Evolutionary conservation across 2,797 vertebrate species (phyloP).

Genomic region (Sebastes nivosus): DNA sequence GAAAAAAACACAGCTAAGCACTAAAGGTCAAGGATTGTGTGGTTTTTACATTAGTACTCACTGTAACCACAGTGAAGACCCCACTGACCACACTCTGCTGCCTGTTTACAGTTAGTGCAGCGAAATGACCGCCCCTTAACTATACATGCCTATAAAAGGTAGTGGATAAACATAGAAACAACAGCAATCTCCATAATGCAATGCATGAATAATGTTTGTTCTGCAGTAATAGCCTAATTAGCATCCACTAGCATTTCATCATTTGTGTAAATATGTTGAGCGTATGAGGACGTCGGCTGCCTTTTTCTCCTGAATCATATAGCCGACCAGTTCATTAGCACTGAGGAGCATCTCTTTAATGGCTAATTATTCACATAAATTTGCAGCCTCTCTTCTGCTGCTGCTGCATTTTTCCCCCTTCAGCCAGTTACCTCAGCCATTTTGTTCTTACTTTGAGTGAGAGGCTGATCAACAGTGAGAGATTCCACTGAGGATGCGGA

Average conservation of each 20-base stretch:
- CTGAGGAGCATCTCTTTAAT: conserved; percentile 14
- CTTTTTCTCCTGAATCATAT: conserved; percentile 4
- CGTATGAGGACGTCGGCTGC: not conserved
- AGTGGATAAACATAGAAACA: not conserved
- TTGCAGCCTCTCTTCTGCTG: conserved; percentile 22
- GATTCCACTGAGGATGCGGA: conserved; percentile 71
- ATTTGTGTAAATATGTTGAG: conserved; percentile 22
- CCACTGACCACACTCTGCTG: conserved; percentile 11
- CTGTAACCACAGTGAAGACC: conserved; percentile 11
- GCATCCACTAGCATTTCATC: conserved; percentile 22
- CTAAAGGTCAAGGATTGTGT: conserved; percentile 53
- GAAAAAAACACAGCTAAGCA: not conserved
- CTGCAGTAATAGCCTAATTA: conserved; percentile 27
- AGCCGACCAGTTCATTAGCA: conserved; percentile 35
- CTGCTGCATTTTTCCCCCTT: not conserved
- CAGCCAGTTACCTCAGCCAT: conserved; percentile 73
- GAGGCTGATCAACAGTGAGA: conserved; percentile 66
- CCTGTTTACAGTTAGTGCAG: not conserved
- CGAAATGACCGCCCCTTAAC: not conserved
- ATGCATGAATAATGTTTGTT: conserved; percentile 24
- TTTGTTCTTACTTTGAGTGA: conserved; percentile 74
- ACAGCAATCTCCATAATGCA: not conserved
- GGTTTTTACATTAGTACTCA: conserved; percentile 33
- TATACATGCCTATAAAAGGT: not conserved
- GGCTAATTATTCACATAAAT: conserved; percentile 59